phyloP scores from a whole-genome alignment of 1,140 invertebrate species.

The Camponotus vicinus region DNA sequence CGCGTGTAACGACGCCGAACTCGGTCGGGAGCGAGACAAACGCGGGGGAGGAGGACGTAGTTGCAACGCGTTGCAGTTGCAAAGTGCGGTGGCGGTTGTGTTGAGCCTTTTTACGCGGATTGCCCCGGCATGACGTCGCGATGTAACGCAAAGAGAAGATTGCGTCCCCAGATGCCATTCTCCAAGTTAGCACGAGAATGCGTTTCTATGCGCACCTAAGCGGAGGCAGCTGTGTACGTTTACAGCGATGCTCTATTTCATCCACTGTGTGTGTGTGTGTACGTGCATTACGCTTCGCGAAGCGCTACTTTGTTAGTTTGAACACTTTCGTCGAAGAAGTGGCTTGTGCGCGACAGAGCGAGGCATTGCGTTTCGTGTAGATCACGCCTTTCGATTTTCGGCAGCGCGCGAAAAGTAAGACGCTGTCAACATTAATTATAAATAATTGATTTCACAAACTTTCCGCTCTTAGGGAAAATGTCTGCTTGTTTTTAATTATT shows the following conservation, averaged over 20 bases:
- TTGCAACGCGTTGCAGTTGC: slow-evolving; percentile 28
- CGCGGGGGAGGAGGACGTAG: not conserved
- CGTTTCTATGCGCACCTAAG: slow-evolving; percentile 62
- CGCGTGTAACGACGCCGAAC: slow-evolving; percentile 28
- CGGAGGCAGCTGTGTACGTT: not conserved
- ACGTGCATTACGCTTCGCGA: not conserved
- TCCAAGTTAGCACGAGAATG: slow-evolving; percentile 68
- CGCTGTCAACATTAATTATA: not conserved
- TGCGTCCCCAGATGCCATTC: slow-evolving; percentile 77
- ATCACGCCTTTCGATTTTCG: slow-evolving; percentile 6
- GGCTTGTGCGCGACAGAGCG: not conserved
- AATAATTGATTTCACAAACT: not conserved
- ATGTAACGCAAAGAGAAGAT: slow-evolving; percentile 73
- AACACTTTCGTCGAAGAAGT: slow-evolving; percentile 9
- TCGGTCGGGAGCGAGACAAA: not conserved
- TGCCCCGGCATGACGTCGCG: slow-evolving; percentile 24
- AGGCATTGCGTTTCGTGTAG: not conserved
- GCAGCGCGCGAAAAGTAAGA: not conserved
- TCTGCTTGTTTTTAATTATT: not conserved
- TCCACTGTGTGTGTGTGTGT: not conserved
- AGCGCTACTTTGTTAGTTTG: slow-evolving; percentile 14
- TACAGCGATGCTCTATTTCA: not conserved
- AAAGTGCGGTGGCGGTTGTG: not conserved
- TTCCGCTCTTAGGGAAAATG: not conserved
- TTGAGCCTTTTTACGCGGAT: slow-evolving; percentile 57